A percentile compares a stretch with the other conserved stretches of the same genome.
Evolutionary conservation across 2,888 invertebrate species (phyloP).

Genomic region (Rhyacophila evoluta): DNA sequence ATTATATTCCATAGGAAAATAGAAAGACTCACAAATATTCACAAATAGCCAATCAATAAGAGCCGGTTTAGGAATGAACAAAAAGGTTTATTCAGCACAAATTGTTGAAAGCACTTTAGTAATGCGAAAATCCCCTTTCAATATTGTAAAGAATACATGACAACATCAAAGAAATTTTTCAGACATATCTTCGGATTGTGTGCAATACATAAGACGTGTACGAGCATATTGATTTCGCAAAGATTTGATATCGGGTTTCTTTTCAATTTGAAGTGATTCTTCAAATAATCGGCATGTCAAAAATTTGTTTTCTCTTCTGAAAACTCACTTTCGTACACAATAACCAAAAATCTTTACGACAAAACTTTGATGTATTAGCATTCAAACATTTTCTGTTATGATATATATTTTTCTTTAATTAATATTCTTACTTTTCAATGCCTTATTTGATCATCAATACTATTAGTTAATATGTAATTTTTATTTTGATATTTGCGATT

Average conservation of each 20-base stretch:
- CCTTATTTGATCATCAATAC: no score
- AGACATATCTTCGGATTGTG: neutral
- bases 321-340: neutral
- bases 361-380: no score
- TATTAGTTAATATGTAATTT: no score
- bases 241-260: neutral
- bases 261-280: conserved; percentile 18
- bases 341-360: no score
- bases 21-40: neutral
- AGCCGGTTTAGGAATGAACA: neutral
- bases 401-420: no score
- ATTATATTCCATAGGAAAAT: no score
- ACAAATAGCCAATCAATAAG: neutral
- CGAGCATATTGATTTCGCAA: neutral
- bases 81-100: conserved; percentile 19
- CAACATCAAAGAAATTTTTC: neutral
- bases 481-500: no score
- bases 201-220: neutral
- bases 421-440: no score
- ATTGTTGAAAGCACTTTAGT: conserved; percentile 22
- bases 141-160: conserved; percentile 15
- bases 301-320: neutral
- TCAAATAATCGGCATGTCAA: conserved; percentile 18
- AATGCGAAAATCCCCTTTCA: neutral
- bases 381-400: no score